Base-by-base conservation (phyloP, 1,140 invertebrate species). In the Nomia melanderi region DNA sequence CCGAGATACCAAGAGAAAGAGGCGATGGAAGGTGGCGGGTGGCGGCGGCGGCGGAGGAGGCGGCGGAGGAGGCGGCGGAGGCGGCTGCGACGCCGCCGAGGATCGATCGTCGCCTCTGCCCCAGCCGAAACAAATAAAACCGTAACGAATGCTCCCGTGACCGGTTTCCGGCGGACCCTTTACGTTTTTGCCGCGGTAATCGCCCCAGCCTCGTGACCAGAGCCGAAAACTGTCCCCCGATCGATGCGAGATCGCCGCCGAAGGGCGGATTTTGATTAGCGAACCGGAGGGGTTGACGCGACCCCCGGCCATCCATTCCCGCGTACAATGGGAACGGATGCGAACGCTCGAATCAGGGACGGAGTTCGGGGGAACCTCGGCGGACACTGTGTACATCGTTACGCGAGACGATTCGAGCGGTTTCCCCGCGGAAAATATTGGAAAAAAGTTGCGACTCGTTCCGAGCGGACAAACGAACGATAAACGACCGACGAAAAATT, bases 51-150 rank as follows among this genome's bases (percentile, higher is more conserved):
- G 29, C 39, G 59, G 59, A 1, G 62, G 60, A 53, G 63, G 54
- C 67, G 72, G 65, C 20, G 66, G 69, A 11, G 72, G 17, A 20
- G 41, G 63, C 17, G 64, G 29, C 39, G 59, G 59, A 1, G 62
- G 60, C 60, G 63, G 54, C 67, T 44, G 75, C 79, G 53, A 54
- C 80, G 70, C 59, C 33, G 81, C n/a, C 69, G 54, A 80, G 77
- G 44, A 84, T 84, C 81, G 82, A 84, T 84, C 82, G 77, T 65
- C 41, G 29, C 65, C 74, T 63, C 62, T 39, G 50, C 33, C 76
- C 59, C 64, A 29, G 41, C 57, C 76, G 81, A 84, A 84, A 84
- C 71, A 84, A 84, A 84, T 84, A 79, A 83, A 79, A 83, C 56
- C 33, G 50, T 83, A 83, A 83, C 72, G 67, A 83, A 79, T 54